Base-by-base conservation (phyloP, 2,113 vertebrate genomes). In the Chascanopsetta lugubris region DNA sequence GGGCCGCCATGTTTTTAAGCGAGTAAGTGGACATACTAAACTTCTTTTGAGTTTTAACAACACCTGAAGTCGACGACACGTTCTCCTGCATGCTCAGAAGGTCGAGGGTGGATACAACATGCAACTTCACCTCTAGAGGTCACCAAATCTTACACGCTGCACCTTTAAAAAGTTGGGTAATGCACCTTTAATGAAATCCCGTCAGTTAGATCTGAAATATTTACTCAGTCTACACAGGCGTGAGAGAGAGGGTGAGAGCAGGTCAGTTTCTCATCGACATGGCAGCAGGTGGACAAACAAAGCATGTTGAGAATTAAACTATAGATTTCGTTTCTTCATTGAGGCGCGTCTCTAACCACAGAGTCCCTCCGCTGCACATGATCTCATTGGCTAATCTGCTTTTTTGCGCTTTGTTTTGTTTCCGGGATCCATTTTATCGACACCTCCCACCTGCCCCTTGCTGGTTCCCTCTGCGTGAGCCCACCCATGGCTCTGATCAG, bases 371-470 rank as follows among this genome's bases (percentile, higher is more conserved):
- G 21, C 53, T 22, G 17, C 21, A n/a, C 38, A 25, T 47, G 45
- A 62, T 40, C 70, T 61, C 42, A 62, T 75, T 43, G 42, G 13
- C 47, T 6, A 46, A 47, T 65, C 40, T 29, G 45, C 26, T 30
- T 56, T 59, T 61, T 15, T 18, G n/a, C 17, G 20, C 20, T 58
- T n/a, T 12, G 26, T 59, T 60, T 56, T 54, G 61, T 63, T 54
- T 46, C 46, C 48, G 3, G 11, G 26, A 86, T 85, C 75, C 22
- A 80, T 85, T 73, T 75, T 71, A 73, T 86, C 2, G 72, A 77
- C 74, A 69, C 12, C 24, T 61, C 55, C 38, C 2, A 40, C 36
- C 32, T 12, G 15, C 36, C 22, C 53, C 27, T 7, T 36, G 6
- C 27, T 18, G 15, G 24, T 49, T 68, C 50, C 62, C 61, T 49